These are phyloP conservation scores for Synanthedon andrenaeformis DNA, from an alignment of 2,888 invertebrate genomes.

Conservation along the genomic window DNA sequence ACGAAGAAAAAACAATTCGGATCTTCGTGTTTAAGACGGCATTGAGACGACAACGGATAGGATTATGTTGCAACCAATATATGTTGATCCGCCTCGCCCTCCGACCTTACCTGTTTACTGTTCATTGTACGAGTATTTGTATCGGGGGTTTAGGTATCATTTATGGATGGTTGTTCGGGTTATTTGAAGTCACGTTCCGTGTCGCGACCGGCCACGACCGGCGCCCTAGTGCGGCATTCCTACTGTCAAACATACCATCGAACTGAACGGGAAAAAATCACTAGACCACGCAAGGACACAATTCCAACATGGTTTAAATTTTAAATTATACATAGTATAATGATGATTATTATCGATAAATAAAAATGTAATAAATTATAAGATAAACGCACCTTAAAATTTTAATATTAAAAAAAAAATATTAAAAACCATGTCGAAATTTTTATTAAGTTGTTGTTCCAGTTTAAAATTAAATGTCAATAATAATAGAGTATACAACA, in stretches of 20 bases:
- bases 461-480: too few species aligned
- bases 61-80: slow-evolving; percentile 44
- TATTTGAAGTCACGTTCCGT: slow-evolving; percentile 44
- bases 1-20: slow-evolving; percentile 41
- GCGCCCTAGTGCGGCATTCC: slow-evolving; percentile 51
- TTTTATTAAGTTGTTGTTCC: too few species aligned
- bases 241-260: slow-evolving; percentile 58
- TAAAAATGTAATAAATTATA: too few species aligned
- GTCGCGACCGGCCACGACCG: slow-evolving; percentile 52
- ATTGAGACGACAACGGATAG: slow-evolving; percentile 64
- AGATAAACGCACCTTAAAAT: too few species aligned
- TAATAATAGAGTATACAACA: too few species aligned
- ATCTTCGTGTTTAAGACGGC: slow-evolving; percentile 59
- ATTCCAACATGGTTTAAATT: slow-evolving; percentile 6
- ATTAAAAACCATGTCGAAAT: too few species aligned
- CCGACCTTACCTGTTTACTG: slow-evolving; percentile 5
- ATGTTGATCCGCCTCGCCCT: slow-evolving; percentile 20
- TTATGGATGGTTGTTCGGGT: slow-evolving; percentile 22
- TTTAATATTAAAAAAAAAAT: too few species aligned
- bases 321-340: slow-evolving; percentile 14
- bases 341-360: too few species aligned
- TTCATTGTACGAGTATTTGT: neutral
- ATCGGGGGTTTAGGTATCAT: slow-evolving; percentile 19
- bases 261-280: slow-evolving; percentile 39
- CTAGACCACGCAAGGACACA: slow-evolving; percentile 41